Percentiles rank a stretch among this genome's conserved stretches.
Evolutionary conservation across 1,140 invertebrate genomes (phyloP).

Genomic region (Pogonomyrmex barbatus): DNA sequence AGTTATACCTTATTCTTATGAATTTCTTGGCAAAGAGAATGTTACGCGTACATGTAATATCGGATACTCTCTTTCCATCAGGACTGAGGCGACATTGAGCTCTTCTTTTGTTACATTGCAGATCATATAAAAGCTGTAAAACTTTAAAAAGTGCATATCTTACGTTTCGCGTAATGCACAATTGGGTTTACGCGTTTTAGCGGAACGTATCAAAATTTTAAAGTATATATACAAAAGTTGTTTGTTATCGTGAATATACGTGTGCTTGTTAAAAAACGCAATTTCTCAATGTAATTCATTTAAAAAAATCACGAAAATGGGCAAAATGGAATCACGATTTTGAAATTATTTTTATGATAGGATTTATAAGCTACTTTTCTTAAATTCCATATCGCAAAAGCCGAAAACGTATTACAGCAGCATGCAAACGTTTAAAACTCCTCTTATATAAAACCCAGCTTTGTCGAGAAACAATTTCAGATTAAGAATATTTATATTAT

Average conservation of each 20-base stretch:
- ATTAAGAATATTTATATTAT: not conserved
- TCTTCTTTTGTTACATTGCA: slow-evolving; percentile 10
- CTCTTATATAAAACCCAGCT: not conserved
- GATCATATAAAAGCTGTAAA: slow-evolving; percentile 35
- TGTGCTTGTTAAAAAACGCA: not conserved
- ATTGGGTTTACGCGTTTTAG: not conserved
- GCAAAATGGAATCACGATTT: not conserved
- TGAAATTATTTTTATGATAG: not conserved
- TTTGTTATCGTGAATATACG: not conserved
- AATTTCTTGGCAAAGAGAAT: slow-evolving; percentile 59
- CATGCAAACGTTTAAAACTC: not conserved
- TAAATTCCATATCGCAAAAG: not conserved
- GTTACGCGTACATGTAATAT: slow-evolving; percentile 45
- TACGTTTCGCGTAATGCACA: not conserved
- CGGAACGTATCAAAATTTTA: not conserved
- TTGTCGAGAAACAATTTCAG: slow-evolving; percentile 18
- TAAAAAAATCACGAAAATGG: not conserved
- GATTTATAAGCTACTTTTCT: not conserved
- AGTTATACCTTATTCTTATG: slow-evolving; percentile 65
- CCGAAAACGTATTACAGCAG: not conserved
- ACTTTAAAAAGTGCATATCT: slow-evolving; percentile 5
- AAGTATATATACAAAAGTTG: not conserved
- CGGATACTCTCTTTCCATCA: slow-evolving; percentile 50
- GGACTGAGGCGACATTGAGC: slow-evolving; percentile 27
- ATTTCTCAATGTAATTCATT: not conserved